These are phyloP conservation scores for Pteronura brasiliensis DNA, from an alignment of 2,113 vertebrate genomes.

Conservation along the genomic window DNA sequence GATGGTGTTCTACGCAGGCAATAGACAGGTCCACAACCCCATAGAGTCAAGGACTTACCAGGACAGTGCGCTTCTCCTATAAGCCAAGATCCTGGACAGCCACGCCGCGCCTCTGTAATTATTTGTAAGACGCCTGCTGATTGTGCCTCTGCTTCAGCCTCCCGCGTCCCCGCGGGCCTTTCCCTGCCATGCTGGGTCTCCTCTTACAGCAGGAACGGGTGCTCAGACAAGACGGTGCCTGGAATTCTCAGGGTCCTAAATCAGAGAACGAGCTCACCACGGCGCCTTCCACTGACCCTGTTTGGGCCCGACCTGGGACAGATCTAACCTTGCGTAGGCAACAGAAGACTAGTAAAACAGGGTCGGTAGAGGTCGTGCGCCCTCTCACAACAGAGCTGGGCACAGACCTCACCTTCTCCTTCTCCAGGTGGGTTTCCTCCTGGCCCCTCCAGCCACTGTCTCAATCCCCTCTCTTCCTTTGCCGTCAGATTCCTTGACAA, in stretches of 20 bases:
- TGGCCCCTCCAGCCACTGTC: too few species aligned
- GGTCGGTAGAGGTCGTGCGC: neutral
- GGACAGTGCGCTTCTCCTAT: conserved; percentile 36
- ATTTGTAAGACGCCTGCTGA: conserved; percentile 51
- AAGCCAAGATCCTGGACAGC: conserved; percentile 52
- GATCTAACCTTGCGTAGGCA: neutral
- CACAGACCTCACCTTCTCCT: neutral
- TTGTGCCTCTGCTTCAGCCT: neutral
- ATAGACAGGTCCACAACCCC: neutral
- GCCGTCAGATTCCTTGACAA: neutral
- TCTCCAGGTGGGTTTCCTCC: neutral
- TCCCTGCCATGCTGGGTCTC: neutral
- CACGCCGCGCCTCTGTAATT: conserved; percentile 35
- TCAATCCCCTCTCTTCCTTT: neutral
- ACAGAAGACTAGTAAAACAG: neutral
- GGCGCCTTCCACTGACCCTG: neutral
- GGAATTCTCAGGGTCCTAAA: neutral
- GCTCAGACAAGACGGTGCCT: accelerated
- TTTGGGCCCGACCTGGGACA: neutral
- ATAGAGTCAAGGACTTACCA: neutral
- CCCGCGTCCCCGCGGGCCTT: neutral
- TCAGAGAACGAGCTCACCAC: neutral
- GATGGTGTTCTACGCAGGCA: neutral
- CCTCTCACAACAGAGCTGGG: too few species aligned
- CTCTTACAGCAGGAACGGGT: neutral